Conservation (phyloP, 2,113 vertebrate genomes). For the Chloropsis cyanopogon region DNA sequence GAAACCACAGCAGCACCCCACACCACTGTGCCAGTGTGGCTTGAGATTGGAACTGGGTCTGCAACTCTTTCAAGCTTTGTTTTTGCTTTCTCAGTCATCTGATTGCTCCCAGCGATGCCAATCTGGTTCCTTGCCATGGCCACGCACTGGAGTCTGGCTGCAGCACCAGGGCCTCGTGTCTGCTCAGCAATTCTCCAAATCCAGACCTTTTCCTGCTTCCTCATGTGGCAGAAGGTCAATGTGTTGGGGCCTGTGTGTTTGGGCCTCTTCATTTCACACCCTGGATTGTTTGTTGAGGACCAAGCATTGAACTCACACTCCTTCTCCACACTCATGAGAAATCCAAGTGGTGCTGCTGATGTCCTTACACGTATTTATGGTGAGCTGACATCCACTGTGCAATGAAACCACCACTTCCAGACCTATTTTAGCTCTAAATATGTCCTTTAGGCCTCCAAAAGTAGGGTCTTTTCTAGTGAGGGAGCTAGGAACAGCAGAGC, state of each 20-base stretch:
- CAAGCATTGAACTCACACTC: background rate
- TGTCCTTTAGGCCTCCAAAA: background rate
- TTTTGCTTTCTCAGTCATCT: background rate
- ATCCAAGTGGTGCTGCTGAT: background rate
- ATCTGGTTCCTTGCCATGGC: background rate
- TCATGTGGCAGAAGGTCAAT: background rate
- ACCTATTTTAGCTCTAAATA: background rate
- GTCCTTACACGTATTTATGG: rapidly evolving
- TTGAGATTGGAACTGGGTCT: background rate
- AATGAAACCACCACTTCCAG: background rate
- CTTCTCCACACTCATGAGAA: rapidly evolving
- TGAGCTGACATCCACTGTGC: background rate
- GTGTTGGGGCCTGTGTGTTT: background rate
- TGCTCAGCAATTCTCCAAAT: background rate
- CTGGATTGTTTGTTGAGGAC: background rate
- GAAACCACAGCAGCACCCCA: background rate
- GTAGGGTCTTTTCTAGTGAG: background rate
- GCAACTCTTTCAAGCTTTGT: background rate
- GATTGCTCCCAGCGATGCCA: background rate
- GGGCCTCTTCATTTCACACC: background rate
- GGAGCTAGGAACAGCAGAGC: background rate
- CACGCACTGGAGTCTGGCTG: rapidly evolving
- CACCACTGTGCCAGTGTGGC: background rate
- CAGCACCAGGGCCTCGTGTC: background rate
- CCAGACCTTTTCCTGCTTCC: background rate